Base-by-base conservation (phyloP, 2,888 invertebrate genomes). In the Drymonia ruficornis region DNA sequence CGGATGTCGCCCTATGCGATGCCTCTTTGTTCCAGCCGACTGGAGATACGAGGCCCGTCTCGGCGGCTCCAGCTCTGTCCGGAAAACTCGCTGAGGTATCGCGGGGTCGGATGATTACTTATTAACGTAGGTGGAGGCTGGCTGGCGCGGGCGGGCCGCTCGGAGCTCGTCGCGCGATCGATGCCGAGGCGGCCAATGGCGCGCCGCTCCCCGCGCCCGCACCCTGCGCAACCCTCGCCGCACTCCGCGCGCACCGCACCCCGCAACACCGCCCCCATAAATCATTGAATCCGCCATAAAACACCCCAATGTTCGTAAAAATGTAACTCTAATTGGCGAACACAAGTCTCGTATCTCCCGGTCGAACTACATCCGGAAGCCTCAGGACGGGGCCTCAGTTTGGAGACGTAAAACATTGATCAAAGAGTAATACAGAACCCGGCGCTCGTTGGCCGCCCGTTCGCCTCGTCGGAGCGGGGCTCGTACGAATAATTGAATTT, bases 111-210 rank as follows among this genome's bases (percentile, higher is more conserved):
- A 90, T 90, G 91, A 92, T 91, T 92, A 91, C 92, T 92, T 92
- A 92, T 92, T 92, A 92, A 91, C 91, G 91, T 91, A 89, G 92
- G 90, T 91, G 91, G 91, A 90, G 92, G 90, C 85, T 85, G 89
- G 87, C 80, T 82, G 87, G 85, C 85, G 80, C 90, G 90, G 91
- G 90, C 89, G 89, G 90, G 91, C 82, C 88, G 84, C 85, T 81
- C 67, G 66, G 82, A 87, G 87, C 85, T 86, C 87, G 85, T 81
- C 86, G 85, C 74, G 84, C 91, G 92, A 92, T 93, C 92, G 92
- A 92, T 93, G 91, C 86, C 76, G 86, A 75, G 81, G 78, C 88
- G 87, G 87, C 93, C 93, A 93, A 93, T 93, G 86, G 93, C 93
- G 90, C 83, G 85, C 84, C 78, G 86, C 88, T 86, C 88, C 83